Evolutionary conservation across 2,888 invertebrate genomes (phyloP), one percentile per base, ranked within the genome.

Genomic region (Noctua janthe): DNA sequence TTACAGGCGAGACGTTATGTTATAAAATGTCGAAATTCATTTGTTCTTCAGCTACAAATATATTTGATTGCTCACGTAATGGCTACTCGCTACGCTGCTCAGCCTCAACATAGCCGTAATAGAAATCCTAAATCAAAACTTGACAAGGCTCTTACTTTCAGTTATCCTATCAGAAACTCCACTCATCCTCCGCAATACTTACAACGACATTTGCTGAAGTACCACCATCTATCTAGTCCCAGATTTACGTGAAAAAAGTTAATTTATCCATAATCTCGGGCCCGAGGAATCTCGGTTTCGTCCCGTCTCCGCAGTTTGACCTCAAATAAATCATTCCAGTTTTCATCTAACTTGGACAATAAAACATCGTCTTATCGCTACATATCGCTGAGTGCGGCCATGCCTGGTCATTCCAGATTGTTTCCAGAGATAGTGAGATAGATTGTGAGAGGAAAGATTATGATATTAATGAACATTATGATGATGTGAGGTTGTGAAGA

Each of bases 271-370:
- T 78, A 85, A 85, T 82, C 84, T 81, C 73, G 59, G 77, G 62
- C 49, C 70, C 49, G 51, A 66, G 75, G 74, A 78, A 81, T 89
- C 84, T 86, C 89, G 81, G 84, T 71, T 76, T 75, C 87, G 86
- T 90, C 87, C 89, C 87, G 70, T 80, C 86, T 86, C 85, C 89
- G 88, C 90, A 90, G 92, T 92, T 91, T 92, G 90, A 87, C 90
- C 89, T 89, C 85, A 89, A 91, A 93, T 92, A 92, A 93, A 93
- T 92, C 90, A 89, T 85, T 84, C 78, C 89, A 90, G 87, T 91
- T 89, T 87, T 83, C 91, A 89, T 87, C 87, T 88, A 92, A 93
- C 87, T 92, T 91, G 70, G 76, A 88, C 88, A 89, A 92, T 92
- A 90, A 93, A 92, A 91, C 91, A 91, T 78, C 54, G 78, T 49